These are phyloP conservation scores for Oophaga sylvatica DNA, from an alignment of 2,797 vertebrate species.

Conservation along the genomic window DNA sequence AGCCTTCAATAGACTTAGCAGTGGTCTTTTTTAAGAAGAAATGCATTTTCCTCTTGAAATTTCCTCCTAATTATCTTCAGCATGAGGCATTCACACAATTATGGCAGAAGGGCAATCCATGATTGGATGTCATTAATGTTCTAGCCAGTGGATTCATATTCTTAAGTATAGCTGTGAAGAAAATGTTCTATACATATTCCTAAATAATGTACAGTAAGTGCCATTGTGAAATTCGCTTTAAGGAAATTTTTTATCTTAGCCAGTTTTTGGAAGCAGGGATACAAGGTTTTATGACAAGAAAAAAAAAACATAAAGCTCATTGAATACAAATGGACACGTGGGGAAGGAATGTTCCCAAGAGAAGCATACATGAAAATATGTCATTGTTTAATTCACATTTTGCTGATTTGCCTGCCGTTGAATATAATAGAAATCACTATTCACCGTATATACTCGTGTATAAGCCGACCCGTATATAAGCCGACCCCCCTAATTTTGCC, in stretches of 20 bases:
- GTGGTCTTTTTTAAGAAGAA: not conserved
- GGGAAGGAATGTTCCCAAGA: not conserved
- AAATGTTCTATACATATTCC: not conserved
- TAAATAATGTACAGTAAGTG: not conserved
- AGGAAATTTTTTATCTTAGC: not conserved
- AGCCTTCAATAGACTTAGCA: not conserved
- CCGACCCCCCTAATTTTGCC: too few species aligned
- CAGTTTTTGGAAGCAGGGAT: not conserved
- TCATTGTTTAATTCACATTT: not conserved
- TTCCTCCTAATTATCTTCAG: not conserved
- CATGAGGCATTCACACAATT: not conserved
- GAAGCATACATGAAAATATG: not conserved
- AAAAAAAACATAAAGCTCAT: not conserved
- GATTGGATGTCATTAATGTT: not conserved
- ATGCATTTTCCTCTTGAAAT: not conserved
- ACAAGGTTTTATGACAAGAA: not conserved
- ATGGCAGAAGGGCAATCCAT: not conserved
- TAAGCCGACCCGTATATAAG: too few species aligned
- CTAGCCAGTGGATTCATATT: not conserved
- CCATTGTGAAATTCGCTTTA: not conserved
- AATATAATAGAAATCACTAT: not conserved
- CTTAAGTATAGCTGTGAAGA: not conserved
- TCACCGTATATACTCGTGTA: not conserved
- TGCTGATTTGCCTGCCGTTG: not conserved
- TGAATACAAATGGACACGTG: not conserved